These are phyloP conservation scores for Nibea coibor DNA, from an alignment of 2,113 vertebrate species.

Conservation along the genomic window DNA sequence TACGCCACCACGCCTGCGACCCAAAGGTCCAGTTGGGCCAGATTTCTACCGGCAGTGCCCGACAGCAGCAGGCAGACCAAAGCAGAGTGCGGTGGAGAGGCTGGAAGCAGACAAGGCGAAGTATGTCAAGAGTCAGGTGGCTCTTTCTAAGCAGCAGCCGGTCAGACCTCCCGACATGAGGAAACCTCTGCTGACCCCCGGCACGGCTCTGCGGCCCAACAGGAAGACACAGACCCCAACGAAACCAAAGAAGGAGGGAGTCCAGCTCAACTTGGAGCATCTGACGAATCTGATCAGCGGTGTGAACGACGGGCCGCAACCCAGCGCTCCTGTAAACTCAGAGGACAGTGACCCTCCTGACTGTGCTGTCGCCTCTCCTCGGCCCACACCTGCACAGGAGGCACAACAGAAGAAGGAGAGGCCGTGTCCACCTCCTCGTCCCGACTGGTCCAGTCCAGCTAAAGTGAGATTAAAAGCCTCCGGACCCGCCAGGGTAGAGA, in stretches of 20 bases:
- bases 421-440: constrained; percentile 34
- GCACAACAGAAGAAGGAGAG: constrained; percentile 34
- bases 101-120: constrained; percentile 94
- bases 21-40: constrained; percentile 87
- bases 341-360: constrained; percentile 3
- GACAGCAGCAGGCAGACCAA: constrained; percentile 55
- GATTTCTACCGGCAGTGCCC: constrained; percentile 70
- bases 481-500: constrained; percentile 17
- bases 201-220: constrained; percentile 75
- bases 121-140: constrained; percentile 93
- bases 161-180: constrained; percentile 70
- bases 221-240: constrained; percentile 63
- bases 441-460: constrained; percentile 48
- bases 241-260: constrained; percentile 42
- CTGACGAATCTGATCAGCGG: constrained; percentile 92
- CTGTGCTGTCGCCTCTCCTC: constrained; percentile 1
- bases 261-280: constrained; percentile 88
- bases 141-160: constrained; percentile 86
- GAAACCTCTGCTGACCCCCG: constrained; percentile 75
- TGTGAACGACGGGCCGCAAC: constrained; percentile 74
- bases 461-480: constrained; percentile 66
- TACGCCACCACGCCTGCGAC: constrained; percentile 84
- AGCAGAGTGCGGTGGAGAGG: constrained; percentile 90
- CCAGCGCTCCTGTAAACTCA: not conserved
- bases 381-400: not conserved